Evolutionary conservation across 2,797 vertebrate species (phyloP).

Genomic region (Phataginus tricuspis): DNA sequence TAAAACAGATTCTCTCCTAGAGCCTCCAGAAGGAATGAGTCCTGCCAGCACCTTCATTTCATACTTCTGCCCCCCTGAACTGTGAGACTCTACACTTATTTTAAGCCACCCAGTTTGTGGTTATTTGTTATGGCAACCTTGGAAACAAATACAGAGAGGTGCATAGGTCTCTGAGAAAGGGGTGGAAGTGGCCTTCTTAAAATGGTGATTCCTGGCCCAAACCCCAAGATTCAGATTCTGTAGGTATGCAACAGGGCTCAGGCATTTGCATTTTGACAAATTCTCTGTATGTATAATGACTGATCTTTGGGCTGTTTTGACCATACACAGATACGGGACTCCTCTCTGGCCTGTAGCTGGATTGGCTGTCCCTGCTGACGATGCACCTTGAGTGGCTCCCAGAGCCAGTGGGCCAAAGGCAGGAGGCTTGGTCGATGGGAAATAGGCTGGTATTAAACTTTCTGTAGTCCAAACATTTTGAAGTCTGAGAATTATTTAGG

Average conservation of each 20-base stretch:
- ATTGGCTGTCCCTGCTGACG: not conserved
- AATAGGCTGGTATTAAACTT: not conserved
- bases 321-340: not conserved
- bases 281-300: not conserved
- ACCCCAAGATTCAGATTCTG: not conserved
- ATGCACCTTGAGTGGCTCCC: not conserved
- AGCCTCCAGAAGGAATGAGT: not conserved
- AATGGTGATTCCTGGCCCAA: not conserved
- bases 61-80: not conserved
- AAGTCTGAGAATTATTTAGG: constrained; percentile 43
- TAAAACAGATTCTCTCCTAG: not conserved
- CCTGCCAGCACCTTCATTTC: not conserved
- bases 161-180: not conserved
- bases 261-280: not conserved
- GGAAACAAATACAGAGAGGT: constrained; percentile 10
- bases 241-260: not conserved
- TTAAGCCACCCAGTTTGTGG: not conserved
- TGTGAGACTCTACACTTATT: not conserved
- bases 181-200: not conserved
- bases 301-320: constrained; percentile 21
- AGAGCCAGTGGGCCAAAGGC: not conserved
- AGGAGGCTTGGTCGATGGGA: not conserved
- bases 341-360: not conserved
- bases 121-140: not conserved
- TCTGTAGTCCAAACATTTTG: not conserved